These are phyloP conservation scores for Macaca mulatta DNA, from an alignment of 2,113 vertebrate species.

Conservation along the genomic window DNA sequence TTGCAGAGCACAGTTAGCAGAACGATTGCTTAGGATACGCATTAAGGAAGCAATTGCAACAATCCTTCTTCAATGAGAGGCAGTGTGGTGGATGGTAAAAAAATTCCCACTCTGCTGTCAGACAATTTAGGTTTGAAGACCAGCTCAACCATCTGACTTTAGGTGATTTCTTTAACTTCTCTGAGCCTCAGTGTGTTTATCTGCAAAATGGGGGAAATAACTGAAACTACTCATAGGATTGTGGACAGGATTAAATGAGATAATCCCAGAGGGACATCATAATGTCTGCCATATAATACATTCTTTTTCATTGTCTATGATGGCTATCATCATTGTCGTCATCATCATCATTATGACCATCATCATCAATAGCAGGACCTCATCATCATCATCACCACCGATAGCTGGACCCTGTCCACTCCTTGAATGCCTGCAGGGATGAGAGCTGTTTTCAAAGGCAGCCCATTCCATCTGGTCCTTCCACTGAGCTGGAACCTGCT, in stretches of 20 bases:
- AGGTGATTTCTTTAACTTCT: background rate
- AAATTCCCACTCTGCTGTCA: background rate
- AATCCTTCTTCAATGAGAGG: background rate
- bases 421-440: background rate
- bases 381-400: no score
- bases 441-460: background rate
- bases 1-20: background rate
- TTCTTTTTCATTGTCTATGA: background rate
- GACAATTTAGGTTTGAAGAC: background rate
- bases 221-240: no score
- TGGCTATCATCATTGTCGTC: background rate
- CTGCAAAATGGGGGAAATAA: background rate
- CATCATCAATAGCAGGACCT: background rate
- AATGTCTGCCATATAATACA: rapidly evolving
- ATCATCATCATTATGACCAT: background rate
- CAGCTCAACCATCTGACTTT: background rate
- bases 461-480: background rate
- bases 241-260: background rate
- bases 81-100: background rate
- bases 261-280: rapidly evolving
- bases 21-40: background rate
- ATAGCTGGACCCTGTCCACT: background rate
- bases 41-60: background rate
- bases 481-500: background rate
- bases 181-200: background rate